phyloP scores from a whole-genome alignment of 1,140 invertebrate genomes.

The Epicauta chinensis region DNA sequence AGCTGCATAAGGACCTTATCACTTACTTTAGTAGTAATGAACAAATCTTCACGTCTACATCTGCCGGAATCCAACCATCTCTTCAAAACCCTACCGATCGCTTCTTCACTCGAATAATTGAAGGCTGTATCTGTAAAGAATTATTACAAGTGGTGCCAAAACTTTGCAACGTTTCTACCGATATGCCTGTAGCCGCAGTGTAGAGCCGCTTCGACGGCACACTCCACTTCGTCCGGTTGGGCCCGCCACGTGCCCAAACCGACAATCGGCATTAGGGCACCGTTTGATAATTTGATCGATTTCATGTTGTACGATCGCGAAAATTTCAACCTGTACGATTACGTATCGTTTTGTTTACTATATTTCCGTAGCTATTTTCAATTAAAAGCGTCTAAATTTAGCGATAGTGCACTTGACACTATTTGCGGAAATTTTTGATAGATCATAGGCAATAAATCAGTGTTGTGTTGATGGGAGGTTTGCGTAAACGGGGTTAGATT shows the following conservation, averaged over 20 bases:
- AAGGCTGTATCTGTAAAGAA: conserved; percentile 53
- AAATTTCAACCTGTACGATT: no score
- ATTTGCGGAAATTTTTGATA: conserved; percentile 14
- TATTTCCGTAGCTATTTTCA: no score
- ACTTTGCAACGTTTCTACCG: conserved; percentile 21
- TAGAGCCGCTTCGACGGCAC: conserved; percentile 48
- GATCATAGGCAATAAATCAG: conserved; percentile 4
- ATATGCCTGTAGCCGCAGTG: conserved; percentile 57
- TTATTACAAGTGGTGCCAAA: background rate
- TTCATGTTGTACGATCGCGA: conserved; percentile 25
- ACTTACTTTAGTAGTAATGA: conserved; percentile 61
- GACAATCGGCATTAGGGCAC: conserved; percentile 49
- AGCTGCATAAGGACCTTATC: conserved; percentile 10
- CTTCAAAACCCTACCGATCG: conserved; percentile 54
- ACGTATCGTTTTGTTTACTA: no score
- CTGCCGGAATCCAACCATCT: conserved; percentile 50
- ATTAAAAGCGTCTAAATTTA: background rate
- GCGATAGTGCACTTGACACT: conserved; percentile 9
- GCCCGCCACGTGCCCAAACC: conserved; percentile 59
- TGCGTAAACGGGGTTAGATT: conserved; percentile 1
- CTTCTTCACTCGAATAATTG: conserved; percentile 58
- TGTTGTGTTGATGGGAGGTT: background rate
- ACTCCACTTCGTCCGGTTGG: conserved; percentile 50
- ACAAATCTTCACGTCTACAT: conserved; percentile 56
- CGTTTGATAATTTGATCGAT: conserved; percentile 18